Base-by-base conservation (phyloP, 2,797 vertebrate genomes). In the Chaetodon trifasciatus region DNA sequence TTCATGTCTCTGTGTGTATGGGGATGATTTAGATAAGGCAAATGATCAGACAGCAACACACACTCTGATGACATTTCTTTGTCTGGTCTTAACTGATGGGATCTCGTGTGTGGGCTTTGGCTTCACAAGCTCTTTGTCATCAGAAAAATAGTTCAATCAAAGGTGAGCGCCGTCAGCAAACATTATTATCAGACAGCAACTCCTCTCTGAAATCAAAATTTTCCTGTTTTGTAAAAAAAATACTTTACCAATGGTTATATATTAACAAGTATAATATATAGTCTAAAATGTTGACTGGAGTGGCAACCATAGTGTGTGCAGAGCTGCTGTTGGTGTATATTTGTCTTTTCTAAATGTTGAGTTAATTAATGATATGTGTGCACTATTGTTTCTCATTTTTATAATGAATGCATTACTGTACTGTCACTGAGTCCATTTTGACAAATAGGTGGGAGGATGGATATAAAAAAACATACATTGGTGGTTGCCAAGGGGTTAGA, bases 341-440 rank as follows among this genome's bases (percentile, higher is more conserved):
- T 82, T 86, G 77, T 84, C 64, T 81, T 89, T 86, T 75, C 82
- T 90, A 89, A 91, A 91, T 91, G 86, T 89, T 86, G 86, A 83
- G 70, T 92, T 95, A 95, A 95, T 95, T 95, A 95, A 95, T 96
- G 92, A 92, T 94, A 91, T 91, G 90, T 94, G 89, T 89, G 91
- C 89, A 88, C 92, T 91, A 91, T 94, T 95, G 93, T 95, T 95
- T 93, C 91, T 91, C 92, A 86, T 91, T 95, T 90, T 92, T 92
- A 94, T 95, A 96, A 96, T 95, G 91, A 96, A 96, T 95, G 92
- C 92, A 95, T 96, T 94, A 95, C 94, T 91, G 87, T 85, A 92
- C 92, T 95, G 95, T 96, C 96, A 95, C 92, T 76, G 87, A 92
- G 91, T 93, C 90, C 94, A 93, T 95, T 96, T 95, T 96, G 96